Conservation (phyloP, 2,888 invertebrate species). For the Ypsolopha sequella region DNA sequence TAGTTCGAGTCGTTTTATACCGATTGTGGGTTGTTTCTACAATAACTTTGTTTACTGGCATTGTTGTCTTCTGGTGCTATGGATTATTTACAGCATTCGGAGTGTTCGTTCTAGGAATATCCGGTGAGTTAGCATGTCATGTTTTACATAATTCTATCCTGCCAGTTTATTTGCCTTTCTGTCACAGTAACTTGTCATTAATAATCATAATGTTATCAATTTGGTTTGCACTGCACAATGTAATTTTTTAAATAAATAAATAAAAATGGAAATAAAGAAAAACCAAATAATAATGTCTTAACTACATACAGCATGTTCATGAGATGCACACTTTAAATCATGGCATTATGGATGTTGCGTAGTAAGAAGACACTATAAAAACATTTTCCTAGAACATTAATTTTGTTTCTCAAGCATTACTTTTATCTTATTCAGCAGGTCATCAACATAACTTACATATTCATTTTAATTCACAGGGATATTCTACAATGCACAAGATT, state of each 20-base stretch:
- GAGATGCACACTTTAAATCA: not conserved
- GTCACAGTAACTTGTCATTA: not conserved
- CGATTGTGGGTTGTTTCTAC: conserved; percentile 85
- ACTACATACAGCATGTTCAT: too few relatives aligned
- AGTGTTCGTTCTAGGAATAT: conserved; percentile 76
- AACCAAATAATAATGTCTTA: not conserved
- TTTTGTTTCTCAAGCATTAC: not conserved
- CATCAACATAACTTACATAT: not conserved
- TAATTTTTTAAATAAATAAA: not conserved
- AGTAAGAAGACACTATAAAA: not conserved
- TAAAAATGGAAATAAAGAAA: not conserved
- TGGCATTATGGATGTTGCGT: not conserved
- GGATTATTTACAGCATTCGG: conserved; percentile 81
- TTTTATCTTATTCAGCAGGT: too few relatives aligned
- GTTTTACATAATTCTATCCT: conserved; percentile 2
- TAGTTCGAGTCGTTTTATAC: conserved; percentile 68
- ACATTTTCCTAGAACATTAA: not conserved
- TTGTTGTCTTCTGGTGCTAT: conserved; percentile 86
- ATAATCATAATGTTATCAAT: not conserved
- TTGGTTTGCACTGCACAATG: not conserved
- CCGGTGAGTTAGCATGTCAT: conserved; percentile 66
- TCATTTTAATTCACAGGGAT: conserved; percentile 69
- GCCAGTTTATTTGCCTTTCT: not conserved
- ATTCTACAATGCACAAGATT: conserved; percentile 88
- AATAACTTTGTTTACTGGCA: conserved; percentile 78